phyloP scores from a whole-genome alignment of 2,888 invertebrate genomes.

The Alloscopus bannaensis region DNA sequence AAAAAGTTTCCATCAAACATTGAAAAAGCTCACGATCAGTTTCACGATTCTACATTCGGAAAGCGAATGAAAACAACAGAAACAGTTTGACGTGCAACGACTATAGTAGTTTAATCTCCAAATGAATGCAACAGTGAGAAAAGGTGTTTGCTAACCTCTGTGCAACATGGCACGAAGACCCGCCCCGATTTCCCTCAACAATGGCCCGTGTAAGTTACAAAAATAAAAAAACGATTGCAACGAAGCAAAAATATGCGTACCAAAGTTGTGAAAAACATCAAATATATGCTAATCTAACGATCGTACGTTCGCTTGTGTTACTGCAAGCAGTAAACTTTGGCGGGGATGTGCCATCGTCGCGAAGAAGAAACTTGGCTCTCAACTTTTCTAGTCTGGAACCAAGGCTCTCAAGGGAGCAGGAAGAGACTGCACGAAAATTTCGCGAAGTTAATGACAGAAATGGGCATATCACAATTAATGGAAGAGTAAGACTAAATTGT shows the following conservation, averaged over 20 bases:
- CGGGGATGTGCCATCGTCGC: slow-evolving; percentile 29
- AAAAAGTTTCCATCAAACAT: too few species aligned
- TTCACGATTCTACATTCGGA: too few species aligned
- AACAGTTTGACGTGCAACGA: background rate
- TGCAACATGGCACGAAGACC: slow-evolving; percentile 39
- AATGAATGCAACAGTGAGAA: background rate
- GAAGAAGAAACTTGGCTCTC: slow-evolving; percentile 56
- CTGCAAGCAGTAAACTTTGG: slow-evolving; percentile 57
- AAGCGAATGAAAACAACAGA: background rate
- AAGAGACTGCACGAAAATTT: slow-evolving; percentile 86
- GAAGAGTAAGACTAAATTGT: slow-evolving; percentile 78
- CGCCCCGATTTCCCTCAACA: slow-evolving; percentile 13
- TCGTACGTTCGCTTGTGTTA: too few species aligned
- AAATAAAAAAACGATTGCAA: background rate
- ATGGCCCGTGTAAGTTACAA: slow-evolving; percentile 27
- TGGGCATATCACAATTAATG: slow-evolving; percentile 90
- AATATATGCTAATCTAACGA: too few species aligned
- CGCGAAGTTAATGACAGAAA: slow-evolving; percentile 95
- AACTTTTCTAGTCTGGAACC: slow-evolving; percentile 59
- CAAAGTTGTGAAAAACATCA: background rate
- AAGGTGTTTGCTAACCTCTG: background rate
- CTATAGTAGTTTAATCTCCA: background rate
- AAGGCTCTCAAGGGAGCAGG: slow-evolving; percentile 76
- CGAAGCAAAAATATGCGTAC: background rate
- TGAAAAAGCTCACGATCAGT: too few species aligned